These are phyloP conservation scores for Dreissena polymorpha DNA, from an alignment of 1,140 invertebrate genomes.

Conservation along the genomic window DNA sequence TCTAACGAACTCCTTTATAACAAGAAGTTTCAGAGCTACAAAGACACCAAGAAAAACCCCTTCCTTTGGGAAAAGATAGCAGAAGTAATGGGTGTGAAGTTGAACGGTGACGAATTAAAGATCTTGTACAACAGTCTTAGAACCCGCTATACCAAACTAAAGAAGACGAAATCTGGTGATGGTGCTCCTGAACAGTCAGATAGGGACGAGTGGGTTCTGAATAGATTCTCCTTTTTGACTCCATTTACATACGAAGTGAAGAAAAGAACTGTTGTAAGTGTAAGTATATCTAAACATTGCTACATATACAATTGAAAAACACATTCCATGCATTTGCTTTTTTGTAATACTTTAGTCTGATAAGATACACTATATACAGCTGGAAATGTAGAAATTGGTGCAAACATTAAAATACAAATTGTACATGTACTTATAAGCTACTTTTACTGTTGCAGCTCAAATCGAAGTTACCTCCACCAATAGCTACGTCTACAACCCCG, in stretches of 20 bases:
- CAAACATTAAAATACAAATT: background rate
- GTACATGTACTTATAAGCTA: background rate
- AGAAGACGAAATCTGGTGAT: constrained; percentile 29
- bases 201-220: constrained; percentile 10
- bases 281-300: background rate
- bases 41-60: background rate
- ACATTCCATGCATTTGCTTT: background rate
- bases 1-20: constrained; percentile 19
- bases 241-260: constrained; percentile 21
- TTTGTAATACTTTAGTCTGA: background rate
- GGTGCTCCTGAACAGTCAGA: constrained; percentile 13
- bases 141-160: constrained; percentile 14
- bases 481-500: background rate
- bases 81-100: constrained; percentile 15
- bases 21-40: constrained; percentile 15
- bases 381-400: background rate
- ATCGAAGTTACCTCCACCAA: constrained; percentile 1
- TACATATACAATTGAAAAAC: background rate
- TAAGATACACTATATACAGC: background rate
- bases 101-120: background rate
- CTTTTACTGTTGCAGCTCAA: constrained; percentile 1
- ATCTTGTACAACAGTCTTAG: constrained; percentile 15
- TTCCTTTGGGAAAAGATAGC: constrained; percentile 9
- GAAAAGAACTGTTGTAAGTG: constrained; percentile 10
- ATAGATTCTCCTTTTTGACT: constrained; percentile 16